These are phyloP conservation scores for Maccullochella peelii DNA, from an alignment of 2,113 vertebrate species.

Conservation along the genomic window DNA sequence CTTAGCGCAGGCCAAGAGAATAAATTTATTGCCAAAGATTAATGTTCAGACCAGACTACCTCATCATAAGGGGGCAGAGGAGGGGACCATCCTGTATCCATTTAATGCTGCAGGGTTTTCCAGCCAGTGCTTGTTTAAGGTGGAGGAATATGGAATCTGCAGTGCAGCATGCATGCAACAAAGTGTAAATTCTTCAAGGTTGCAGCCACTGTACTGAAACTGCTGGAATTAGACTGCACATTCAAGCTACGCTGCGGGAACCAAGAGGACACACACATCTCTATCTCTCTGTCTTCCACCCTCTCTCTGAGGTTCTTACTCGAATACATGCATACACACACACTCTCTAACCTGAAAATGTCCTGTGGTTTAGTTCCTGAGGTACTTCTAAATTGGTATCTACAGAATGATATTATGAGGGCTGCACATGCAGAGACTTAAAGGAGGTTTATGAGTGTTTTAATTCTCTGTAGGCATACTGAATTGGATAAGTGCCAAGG, in stretches of 20 bases:
- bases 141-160: slow-evolving; percentile 53
- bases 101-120: slow-evolving; percentile 42
- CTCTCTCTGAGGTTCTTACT: neutral
- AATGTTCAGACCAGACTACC: slow-evolving; percentile 7
- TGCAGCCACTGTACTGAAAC: slow-evolving; percentile 34
- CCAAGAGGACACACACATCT: slow-evolving; percentile 27
- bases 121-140: slow-evolving; percentile 20
- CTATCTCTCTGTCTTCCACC: neutral
- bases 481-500: slow-evolving; percentile 15
- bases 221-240: slow-evolving; percentile 30
- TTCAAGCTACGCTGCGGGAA: slow-evolving; percentile 23
- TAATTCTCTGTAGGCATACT: slow-evolving; percentile 10
- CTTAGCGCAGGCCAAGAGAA: neutral
- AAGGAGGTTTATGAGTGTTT: slow-evolving; percentile 5
- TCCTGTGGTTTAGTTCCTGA: slow-evolving; percentile 18
- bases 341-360: slow-evolving; percentile 30
- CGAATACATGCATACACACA: neutral
- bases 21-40: slow-evolving; percentile 9
- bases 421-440: slow-evolving; percentile 5
- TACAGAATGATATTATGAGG: neutral
- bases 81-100: neutral
- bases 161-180: slow-evolving; percentile 65
- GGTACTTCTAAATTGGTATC: neutral
- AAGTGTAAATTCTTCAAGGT: slow-evolving; percentile 17
- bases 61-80: slow-evolving; percentile 2